Conservation (phyloP, 2,888 invertebrate species). For the Sinotaia quadrata region DNA sequence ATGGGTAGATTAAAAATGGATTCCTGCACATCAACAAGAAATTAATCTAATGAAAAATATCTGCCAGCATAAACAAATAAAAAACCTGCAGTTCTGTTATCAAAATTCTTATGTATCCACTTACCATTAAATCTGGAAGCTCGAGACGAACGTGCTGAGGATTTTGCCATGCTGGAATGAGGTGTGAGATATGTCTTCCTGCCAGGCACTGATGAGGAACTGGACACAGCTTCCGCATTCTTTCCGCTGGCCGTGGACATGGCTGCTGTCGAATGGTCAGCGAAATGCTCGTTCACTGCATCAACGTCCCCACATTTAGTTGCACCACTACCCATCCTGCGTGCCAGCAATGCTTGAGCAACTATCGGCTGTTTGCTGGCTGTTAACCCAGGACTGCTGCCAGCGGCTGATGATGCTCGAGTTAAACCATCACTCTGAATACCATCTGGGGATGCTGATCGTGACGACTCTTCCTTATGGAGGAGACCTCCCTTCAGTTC, state of each 20-base stretch:
- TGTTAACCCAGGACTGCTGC: background rate
- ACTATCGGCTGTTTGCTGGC: background rate
- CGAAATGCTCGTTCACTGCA: conserved; percentile 37
- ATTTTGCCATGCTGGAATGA: conserved; percentile 29
- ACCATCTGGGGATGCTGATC: no score
- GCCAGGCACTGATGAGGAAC: conserved; percentile 19
- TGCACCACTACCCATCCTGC: conserved; percentile 56
- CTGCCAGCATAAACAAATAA: no score
- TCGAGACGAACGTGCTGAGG: conserved; percentile 20
- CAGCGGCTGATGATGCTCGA: background rate
- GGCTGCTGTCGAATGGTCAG: conserved; percentile 41
- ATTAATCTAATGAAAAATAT: no score
- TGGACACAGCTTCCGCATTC: conserved; percentile 34
- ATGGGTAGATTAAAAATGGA: no score
- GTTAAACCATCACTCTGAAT: no score
- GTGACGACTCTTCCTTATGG: no score
- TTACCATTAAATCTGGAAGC: conserved; percentile 20
- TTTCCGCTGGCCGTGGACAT: conserved; percentile 39
- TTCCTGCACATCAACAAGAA: no score
- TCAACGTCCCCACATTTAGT: conserved; percentile 54
- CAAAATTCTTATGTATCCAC: background rate
- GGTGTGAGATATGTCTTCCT: conserved; percentile 34
- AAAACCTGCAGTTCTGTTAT: no score
- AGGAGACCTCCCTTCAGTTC: no score
- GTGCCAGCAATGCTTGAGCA: background rate